phyloP scores from a whole-genome alignment of 1,140 invertebrate genomes.

The Apis laboriosa region DNA sequence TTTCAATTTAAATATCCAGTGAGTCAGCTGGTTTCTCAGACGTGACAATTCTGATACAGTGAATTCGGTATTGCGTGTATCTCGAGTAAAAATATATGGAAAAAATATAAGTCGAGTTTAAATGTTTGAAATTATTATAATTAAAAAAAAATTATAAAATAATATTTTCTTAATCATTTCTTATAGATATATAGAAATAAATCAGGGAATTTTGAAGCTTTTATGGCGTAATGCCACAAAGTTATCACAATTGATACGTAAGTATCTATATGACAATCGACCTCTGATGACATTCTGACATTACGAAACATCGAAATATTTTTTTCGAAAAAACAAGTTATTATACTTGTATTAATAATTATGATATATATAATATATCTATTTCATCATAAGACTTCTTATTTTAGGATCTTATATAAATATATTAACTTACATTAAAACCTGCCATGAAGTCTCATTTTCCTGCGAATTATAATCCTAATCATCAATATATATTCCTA shows the following conservation, averaged over 20 bases:
- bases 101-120: neutral
- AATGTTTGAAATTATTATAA: neutral
- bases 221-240: neutral
- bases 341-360: too few species aligned
- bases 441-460: neutral
- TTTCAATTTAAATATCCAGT: slow-evolving; percentile 24
- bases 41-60: neutral
- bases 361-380: too few species aligned
- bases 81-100: neutral
- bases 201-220: neutral
- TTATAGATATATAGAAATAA: neutral
- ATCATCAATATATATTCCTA: neutral
- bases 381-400: too few species aligned
- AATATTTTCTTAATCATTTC: neutral
- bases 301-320: neutral
- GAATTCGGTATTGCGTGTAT: neutral
- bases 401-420: too few species aligned
- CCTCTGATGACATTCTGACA: neutral
- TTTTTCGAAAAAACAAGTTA: neutral
- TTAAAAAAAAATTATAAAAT: too few species aligned
- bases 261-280: neutral
- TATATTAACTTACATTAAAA: neutral
- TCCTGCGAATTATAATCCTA: too few species aligned
- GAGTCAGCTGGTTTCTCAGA: slow-evolving; percentile 18
- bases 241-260: neutral